phyloP scores from a whole-genome alignment of 2,113 vertebrate genomes.

The Aptenodytes forsteri region DNA sequence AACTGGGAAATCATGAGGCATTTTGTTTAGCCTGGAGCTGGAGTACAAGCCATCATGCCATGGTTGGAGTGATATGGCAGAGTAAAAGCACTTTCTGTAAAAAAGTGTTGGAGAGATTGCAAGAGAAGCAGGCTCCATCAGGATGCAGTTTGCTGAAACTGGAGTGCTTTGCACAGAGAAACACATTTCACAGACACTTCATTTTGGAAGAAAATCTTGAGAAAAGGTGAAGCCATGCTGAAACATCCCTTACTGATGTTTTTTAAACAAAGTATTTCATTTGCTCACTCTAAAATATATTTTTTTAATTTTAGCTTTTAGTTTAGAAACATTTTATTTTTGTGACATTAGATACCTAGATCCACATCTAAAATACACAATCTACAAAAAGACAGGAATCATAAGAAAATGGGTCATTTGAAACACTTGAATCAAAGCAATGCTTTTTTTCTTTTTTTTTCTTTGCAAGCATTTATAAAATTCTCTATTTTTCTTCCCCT shows the following conservation, averaged over 20 bases:
- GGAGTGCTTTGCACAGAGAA: neutral
- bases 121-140: neutral
- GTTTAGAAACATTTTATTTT: neutral
- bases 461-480: neutral
- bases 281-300: neutral
- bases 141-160: neutral
- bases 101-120: neutral
- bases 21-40: neutral
- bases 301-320: neutral
- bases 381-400: neutral
- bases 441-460: neutral
- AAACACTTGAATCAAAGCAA: neutral
- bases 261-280: neutral
- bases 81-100: neutral
- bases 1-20: neutral
- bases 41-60: neutral
- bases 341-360: neutral
- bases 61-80: too few relatives aligned
- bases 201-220: neutral
- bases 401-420: neutral
- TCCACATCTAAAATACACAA: neutral
- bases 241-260: neutral
- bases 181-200: neutral
- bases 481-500: neutral
- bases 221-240: neutral